Evolutionary conservation across 2,797 vertebrate genomes (phyloP).

Genomic region (Oreochromis grahami): DNA sequence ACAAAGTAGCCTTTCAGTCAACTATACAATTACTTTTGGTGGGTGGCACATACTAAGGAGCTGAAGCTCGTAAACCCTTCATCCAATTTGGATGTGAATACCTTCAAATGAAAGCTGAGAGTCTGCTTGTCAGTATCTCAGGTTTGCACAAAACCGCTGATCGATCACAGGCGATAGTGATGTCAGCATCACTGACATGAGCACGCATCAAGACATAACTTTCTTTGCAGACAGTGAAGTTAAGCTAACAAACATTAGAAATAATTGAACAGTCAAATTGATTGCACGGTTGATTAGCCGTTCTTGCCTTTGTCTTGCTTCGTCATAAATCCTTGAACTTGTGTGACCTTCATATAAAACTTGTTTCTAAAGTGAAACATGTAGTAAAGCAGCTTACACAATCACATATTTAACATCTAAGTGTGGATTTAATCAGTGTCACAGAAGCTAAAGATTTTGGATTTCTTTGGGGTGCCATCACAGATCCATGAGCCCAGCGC

Average conservation of each 20-base stretch:
- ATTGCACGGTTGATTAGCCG: too few species aligned
- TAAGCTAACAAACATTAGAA: neutral
- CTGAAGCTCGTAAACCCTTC: neutral
- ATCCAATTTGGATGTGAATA: fast-evolving
- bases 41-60: neutral
- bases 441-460: neutral
- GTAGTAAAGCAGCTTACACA: neutral
- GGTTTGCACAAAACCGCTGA: neutral
- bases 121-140: neutral
- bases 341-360: neutral
- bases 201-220: too few species aligned
- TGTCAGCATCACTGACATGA: neutral
- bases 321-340: too few species aligned
- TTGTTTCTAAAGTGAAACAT: neutral
- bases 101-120: neutral
- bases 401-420: neutral
- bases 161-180: neutral
- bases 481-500: conserved; percentile 94
- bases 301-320: too few species aligned
- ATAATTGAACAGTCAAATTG: neutral
- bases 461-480: neutral
- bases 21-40: neutral
- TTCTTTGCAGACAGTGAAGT: neutral
- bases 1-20: neutral
- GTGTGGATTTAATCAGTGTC: neutral